A percentile compares a stretch with the other conserved stretches of the same genome.
Conservation (phyloP, 2,113 vertebrate species). For the Siniperca chuatsi region DNA sequence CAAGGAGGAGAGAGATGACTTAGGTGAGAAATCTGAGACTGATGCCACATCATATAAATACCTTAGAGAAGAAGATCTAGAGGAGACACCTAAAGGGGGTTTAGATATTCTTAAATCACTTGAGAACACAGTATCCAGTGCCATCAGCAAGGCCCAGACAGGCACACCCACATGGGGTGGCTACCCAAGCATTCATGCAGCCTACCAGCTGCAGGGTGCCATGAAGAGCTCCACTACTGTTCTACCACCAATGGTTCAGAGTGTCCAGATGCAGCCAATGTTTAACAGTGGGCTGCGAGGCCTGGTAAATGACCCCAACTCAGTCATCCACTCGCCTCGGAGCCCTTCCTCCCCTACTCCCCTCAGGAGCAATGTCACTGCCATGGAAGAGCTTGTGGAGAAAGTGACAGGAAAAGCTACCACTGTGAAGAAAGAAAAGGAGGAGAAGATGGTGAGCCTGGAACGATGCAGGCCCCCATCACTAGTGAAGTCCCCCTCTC, state of each 20-base stretch:
- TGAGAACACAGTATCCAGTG: slow-evolving; percentile 97
- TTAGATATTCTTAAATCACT: slow-evolving; percentile 98
- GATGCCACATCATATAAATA: slow-evolving; percentile 93
- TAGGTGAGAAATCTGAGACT: slow-evolving; percentile 89
- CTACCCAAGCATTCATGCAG: slow-evolving; percentile 98
- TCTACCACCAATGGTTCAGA: slow-evolving; percentile 86
- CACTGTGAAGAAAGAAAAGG: slow-evolving; percentile 88
- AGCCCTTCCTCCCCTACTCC: slow-evolving; percentile 92
- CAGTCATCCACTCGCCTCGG: slow-evolving; percentile 90
- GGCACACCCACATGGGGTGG: slow-evolving; percentile 98
- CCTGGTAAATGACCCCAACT: slow-evolving; percentile 87
- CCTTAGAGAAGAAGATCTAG: slow-evolving; percentile 97
- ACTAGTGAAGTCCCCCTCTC: slow-evolving; percentile 87
- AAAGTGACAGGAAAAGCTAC: slow-evolving; percentile 97
- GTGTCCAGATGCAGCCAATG: slow-evolving; percentile 92
- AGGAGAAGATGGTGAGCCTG: slow-evolving; percentile 87
- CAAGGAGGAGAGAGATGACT: slow-evolving; percentile 95
- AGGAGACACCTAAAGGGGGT: slow-evolving; percentile 93
- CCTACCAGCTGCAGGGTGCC: slow-evolving; percentile 95
- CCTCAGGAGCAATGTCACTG: slow-evolving; percentile 96
- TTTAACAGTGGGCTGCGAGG: slow-evolving; percentile 85
- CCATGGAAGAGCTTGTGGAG: slow-evolving; percentile 99
- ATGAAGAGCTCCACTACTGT: slow-evolving; percentile 87
- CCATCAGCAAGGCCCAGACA: slow-evolving; percentile 99
- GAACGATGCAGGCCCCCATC: slow-evolving; percentile 77